A percentile compares a stretch with the other conserved stretches of the same genome.
Evolutionary conservation across 2,888 invertebrate species (phyloP).

Genomic region (Carcina quercana): DNA sequence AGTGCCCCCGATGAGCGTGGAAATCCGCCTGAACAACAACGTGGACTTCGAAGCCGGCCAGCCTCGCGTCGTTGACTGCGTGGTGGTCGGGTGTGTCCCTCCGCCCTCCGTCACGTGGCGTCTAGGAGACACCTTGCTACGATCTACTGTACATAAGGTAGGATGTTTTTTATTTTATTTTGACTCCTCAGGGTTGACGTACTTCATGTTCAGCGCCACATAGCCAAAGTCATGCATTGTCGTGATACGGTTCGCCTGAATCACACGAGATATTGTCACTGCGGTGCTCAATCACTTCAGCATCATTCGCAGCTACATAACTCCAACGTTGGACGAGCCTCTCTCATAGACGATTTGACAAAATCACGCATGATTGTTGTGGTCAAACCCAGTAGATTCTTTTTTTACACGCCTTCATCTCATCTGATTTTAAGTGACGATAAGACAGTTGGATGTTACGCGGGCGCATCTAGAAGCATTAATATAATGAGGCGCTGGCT

Average conservation of each 20-base stretch:
- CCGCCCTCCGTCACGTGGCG: conserved; percentile 53
- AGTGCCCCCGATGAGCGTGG: conserved; percentile 53
- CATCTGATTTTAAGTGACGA: no score
- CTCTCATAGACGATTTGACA: no score
- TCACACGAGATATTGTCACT: no score
- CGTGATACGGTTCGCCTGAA: conserved; percentile 87
- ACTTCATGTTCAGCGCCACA: conserved; percentile 95
- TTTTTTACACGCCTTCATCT: no score
- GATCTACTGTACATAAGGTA: conserved; percentile 55
- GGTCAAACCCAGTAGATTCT: not conserved
- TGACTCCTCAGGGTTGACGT: conserved; percentile 95
- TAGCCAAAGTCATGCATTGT: conserved; percentile 99
- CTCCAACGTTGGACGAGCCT: no score
- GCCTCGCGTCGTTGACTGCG: conserved; percentile 57
- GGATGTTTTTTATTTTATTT: no score
- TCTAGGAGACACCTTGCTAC: conserved; percentile 36
- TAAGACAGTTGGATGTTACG: no score
- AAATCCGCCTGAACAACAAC: conserved; percentile 53
- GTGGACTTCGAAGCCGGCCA: conserved; percentile 51
- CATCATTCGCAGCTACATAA: no score
- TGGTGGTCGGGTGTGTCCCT: conserved; percentile 53
- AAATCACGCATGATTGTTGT: no score
- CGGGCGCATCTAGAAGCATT: no score
- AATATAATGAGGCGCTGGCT: no score
- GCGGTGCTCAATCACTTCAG: no score